Percentiles rank a stretch among this genome's conserved stretches.
phyloP scores from a whole-genome alignment of 2,113 vertebrate species.

The Chaetura pelagica region DNA sequence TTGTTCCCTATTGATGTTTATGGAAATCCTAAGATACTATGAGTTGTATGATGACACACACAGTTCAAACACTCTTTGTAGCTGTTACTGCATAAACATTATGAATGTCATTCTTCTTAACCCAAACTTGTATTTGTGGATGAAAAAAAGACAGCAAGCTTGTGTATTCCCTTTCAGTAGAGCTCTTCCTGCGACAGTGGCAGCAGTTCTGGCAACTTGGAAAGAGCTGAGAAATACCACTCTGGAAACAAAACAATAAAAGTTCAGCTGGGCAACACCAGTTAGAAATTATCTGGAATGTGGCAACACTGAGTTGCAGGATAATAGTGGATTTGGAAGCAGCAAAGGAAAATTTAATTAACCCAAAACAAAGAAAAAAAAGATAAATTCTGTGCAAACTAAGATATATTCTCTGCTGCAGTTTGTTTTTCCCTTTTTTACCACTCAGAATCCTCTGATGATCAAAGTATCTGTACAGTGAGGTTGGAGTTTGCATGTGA shows the following conservation, averaged over 20 bases:
- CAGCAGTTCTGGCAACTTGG: neutral
- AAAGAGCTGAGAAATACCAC: conserved; percentile 46
- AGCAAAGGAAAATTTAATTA: conserved; percentile 47
- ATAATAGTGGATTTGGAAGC: conserved; percentile 36
- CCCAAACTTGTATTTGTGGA: neutral
- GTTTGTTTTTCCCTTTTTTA: neutral
- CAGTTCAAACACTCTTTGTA: neutral
- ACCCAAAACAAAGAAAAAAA: neutral
- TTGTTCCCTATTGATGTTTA: neutral
- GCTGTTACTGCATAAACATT: neutral
- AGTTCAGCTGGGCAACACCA: conserved; percentile 26
- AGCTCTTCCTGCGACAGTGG: neutral
- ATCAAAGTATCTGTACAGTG: neutral
- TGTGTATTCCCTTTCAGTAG: neutral
- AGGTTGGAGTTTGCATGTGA: neutral
- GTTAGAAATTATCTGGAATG: conserved; percentile 69
- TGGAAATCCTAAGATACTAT: neutral
- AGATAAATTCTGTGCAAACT: neutral
- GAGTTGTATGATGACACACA: neutral
- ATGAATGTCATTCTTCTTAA: neutral
- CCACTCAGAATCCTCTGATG: neutral
- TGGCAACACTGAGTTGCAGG: conserved; percentile 16
- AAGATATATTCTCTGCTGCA: neutral
- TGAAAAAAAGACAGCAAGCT: neutral
- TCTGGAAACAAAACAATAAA: conserved; percentile 14